Base-by-base conservation (phyloP, 2,888 invertebrate species). In the Drosophila sordidapex region DNA sequence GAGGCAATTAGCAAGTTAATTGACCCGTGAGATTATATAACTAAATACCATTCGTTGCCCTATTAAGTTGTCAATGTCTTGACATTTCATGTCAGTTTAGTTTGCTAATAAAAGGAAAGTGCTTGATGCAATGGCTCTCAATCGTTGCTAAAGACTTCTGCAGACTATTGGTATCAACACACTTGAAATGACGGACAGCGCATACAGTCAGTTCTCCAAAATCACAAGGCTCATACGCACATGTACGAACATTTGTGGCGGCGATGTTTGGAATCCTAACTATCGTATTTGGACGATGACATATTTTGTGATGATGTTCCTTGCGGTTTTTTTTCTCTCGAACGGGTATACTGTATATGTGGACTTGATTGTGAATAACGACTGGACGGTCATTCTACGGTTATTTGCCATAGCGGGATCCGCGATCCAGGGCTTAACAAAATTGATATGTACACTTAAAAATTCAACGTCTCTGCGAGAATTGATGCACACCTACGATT, bases 331-430 rank as follows among this genome's bases (percentile, higher is more conserved):
- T 5, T 11, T 21, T 13, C 1, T 11, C 21, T 43, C 1, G 11
- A 21, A 13, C 43, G 11, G 0, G 6, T 91, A 91, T 52, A 91
- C 91, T 0, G 62, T 91, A 1, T 90, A 90, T 36, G 61, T 80
- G 35, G 90, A 87, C 0, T 43, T 84, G 2, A 35, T 81, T 1
- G 3, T 83, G 0, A 56, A 87, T 2, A 60, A 71, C 0, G 87
- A 91, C 27, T 83, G 81, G 76, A 87, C 80, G 0, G 63, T 79
- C 0, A 77, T 91, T 11, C 59, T 91, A 2, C 80, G 90, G 62
- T 72, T 82, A 0, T n/a, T 82, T 1, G 70, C 85, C 38, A 65
- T 83, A 75, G 70, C 62, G 0, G 87, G 83, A 0, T 79, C 85
- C 1, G 89, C 74, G 0, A 0, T 77, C 0, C 91, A 90, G 53